Evolutionary conservation across 2,113 vertebrate genomes (phyloP).

Genomic region (Eretmochelys imbricata): DNA sequence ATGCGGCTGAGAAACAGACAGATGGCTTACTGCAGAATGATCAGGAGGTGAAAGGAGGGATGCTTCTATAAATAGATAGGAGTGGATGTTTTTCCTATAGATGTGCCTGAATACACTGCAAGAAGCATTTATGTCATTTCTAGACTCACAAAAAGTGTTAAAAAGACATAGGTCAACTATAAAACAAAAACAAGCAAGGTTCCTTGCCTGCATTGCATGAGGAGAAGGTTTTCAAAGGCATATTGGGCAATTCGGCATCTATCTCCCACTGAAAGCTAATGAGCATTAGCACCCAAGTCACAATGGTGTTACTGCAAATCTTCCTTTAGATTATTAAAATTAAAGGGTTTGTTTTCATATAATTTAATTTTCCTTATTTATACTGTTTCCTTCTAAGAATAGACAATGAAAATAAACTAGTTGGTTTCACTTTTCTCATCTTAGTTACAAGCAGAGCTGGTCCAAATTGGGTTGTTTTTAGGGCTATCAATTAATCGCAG

Average conservation of each 20-base stretch:
- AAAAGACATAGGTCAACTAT: no score
- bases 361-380: background rate
- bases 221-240: no score
- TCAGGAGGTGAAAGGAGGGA: background rate
- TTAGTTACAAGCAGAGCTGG: background rate
- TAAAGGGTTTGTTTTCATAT: background rate
- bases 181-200: no score
- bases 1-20: background rate
- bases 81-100: background rate
- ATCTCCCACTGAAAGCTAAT: no score
- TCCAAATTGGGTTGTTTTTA: no score
- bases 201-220: no score
- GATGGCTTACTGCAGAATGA: background rate
- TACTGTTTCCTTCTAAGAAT: background rate
- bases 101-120: background rate
- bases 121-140: background rate
- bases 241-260: no score
- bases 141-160: no score
- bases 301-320: no score
- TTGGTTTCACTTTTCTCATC: background rate
- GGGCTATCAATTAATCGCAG: no score
- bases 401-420: background rate
- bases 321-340: background rate
- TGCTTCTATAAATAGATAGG: no score
- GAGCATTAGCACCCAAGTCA: no score